Evolutionary conservation across 2,113 vertebrate genomes (phyloP).

Genomic region (Nyctibius bracteatus): DNA sequence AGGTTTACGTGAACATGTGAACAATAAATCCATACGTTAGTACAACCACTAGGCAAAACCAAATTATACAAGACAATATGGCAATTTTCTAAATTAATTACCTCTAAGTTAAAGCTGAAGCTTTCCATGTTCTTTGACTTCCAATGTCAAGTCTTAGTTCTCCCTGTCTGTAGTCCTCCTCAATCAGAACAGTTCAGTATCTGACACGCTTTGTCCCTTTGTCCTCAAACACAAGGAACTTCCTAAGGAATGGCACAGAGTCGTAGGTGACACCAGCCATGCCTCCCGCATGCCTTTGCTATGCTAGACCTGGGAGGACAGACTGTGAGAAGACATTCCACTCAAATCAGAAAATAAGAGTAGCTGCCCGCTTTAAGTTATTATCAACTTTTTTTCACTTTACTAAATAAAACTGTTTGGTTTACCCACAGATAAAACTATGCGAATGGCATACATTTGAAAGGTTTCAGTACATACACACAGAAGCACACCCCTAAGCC

Average conservation of each 20-base stretch:
- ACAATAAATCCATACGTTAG: not conserved
- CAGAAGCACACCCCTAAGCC: not conserved
- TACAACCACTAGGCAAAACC: not conserved
- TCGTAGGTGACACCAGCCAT: not conserved
- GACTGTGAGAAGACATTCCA: not conserved
- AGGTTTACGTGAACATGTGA: not conserved
- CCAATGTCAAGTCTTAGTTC: fast-evolving
- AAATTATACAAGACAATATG: not conserved
- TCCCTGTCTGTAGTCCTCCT: not conserved
- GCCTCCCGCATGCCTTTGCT: not conserved
- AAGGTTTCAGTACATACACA: not conserved
- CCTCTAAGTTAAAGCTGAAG: not conserved
- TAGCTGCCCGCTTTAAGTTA: not conserved
- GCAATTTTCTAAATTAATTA: not conserved
- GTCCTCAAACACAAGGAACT: not conserved
- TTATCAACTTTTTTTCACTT: not conserved
- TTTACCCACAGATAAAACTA: not conserved
- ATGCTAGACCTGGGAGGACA: not conserved
- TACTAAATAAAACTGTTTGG: not conserved
- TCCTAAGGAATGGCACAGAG: not conserved
- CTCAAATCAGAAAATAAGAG: not conserved
- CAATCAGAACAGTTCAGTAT: not conserved
- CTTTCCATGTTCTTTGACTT: not conserved
- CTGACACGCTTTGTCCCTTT: not conserved
- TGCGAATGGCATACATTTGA: not conserved